Percentiles rank a stretch among this genome's conserved stretches.
phyloP scores from a whole-genome alignment of 2,888 invertebrate genomes.

The Dicyrtoma fusca region DNA sequence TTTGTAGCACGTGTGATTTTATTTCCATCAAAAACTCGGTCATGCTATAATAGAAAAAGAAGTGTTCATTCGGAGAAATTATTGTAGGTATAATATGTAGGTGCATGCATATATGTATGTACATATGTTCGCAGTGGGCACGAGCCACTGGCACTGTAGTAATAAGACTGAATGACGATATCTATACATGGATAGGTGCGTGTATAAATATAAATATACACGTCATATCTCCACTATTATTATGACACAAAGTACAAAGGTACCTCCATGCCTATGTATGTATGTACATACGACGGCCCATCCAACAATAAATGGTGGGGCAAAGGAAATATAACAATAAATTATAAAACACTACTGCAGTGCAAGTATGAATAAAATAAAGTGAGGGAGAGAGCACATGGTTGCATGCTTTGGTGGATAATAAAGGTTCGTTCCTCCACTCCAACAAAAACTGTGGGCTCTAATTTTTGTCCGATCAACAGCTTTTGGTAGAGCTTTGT shows the following conservation, averaged over 20 bases:
- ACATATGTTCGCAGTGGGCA: background rate
- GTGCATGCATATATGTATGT: background rate
- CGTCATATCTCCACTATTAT: background rate
- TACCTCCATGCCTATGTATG: background rate
- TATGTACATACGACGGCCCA: background rate
- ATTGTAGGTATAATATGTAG: too few species aligned
- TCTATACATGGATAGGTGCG: too few species aligned
- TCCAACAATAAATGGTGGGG: background rate
- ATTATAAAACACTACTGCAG: background rate
- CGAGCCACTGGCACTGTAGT: background rate
- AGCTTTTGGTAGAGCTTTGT: background rate
- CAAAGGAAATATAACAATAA: conserved; percentile 6
- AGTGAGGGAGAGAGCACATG: background rate
- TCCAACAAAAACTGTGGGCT: conserved; percentile 1
- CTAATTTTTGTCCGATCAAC: conserved; percentile 30
- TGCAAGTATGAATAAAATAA: background rate
- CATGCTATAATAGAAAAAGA: background rate
- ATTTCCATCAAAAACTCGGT: conserved; percentile 22
- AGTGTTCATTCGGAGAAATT: background rate
- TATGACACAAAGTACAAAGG: too few species aligned
- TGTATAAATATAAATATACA: background rate
- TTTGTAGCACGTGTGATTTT: conserved; percentile 29
- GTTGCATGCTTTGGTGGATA: conserved; percentile 2
- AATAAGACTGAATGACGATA: background rate
- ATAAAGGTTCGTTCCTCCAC: background rate